Base-by-base conservation (phyloP, 2,888 invertebrate genomes). In the Helleia helle region DNA sequence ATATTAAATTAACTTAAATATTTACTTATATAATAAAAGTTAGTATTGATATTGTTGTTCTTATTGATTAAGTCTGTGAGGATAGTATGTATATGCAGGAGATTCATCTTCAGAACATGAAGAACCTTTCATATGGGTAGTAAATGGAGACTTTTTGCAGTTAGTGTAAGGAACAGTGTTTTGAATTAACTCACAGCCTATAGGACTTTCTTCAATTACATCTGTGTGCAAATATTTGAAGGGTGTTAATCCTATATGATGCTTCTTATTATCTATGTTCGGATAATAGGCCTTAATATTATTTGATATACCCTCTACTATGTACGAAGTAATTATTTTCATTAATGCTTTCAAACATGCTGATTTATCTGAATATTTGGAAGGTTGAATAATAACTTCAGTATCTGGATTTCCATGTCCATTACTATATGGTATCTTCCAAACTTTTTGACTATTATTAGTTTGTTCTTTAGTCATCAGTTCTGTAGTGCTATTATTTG, bases 1-100 rank as follows among this genome's bases (percentile, higher is more conserved):
- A 87, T 57, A 87, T 90, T 50, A 68, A 71, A 49, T 59, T 88
- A 42, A 39, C 44, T 12, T 51, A 43, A 49, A 24, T 2, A 11
- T 39, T 7, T 31, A 9, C 2, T n/a, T 13, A 12, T 11, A 14
- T 4, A 39, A 31, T 31, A 25, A 39, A 39, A 25, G 18, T 8
- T 14, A 30, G 18, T 30, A 24, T 6, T 14, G 9, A n/a, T 11
- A 3, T 11, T 8, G n/a, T 24, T 24, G 8, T 30, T 28, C 28
- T 39, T 31, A 39, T 30, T 39, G 15, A 31, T 39, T 24, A 24
- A 39, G 39, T 15, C 25, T 39, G 12, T 39, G 30, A 25, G 39
- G 39, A 13, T 40, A 40, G 17, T 40, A 40, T 9, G 12, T 30
- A 26, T 34, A 25, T 13, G 15, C 22, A 13, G 40, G 40, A n/a